Evolutionary conservation across 1,140 invertebrate genomes (phyloP), one percentile per base, ranked within the genome.

Genomic region (Drosophila mauritiana): DNA sequence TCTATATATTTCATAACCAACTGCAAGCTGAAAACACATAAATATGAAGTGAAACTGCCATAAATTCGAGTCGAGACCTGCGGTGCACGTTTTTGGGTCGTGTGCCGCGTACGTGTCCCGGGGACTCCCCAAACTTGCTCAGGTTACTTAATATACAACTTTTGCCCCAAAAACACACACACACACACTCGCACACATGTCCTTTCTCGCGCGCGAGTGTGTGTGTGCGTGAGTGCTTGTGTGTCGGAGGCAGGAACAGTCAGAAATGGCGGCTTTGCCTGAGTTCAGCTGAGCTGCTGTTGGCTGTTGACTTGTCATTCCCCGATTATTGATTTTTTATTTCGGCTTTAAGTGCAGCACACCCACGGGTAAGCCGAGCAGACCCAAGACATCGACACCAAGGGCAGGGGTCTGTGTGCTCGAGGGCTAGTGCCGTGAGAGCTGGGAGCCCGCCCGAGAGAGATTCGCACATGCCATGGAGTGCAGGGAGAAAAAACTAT

Each of bases 241-340:
- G 52, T 42, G 46, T 31, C 11, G 61, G 46, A 31, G 39, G 34
- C 73, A 67, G 48, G 48, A 69, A 43, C 42, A 53, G 65, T 61
- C 78, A 73, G 62, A 78, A 81, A 69, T 74, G 78, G 59, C 63
- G 46, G 59, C 77, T 74, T 13, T 48, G 70, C 52, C 57, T 67
- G 31, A 53, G 79, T 76, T 77, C 43, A 49, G 65, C 43, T 49
- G 45, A 73, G 72, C 57, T 62, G 57, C 75, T 73, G 67, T 70
- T 80, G 81, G 63, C 78, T 77, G 67, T 88, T 83, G 83, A 83
- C 79, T 88, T 88, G 84, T 77, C 75, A 84, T 86, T 77, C 51
- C 78, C 72, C 78, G 80, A 83, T 83, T 88, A 88, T 88, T 88
- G 83, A 88, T 88, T 89, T 63, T 88, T 88, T 78, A 67, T 63